Evolutionary conservation across 2,113 vertebrate species (phyloP).

Genomic region (Poicephalus gulielmi): DNA sequence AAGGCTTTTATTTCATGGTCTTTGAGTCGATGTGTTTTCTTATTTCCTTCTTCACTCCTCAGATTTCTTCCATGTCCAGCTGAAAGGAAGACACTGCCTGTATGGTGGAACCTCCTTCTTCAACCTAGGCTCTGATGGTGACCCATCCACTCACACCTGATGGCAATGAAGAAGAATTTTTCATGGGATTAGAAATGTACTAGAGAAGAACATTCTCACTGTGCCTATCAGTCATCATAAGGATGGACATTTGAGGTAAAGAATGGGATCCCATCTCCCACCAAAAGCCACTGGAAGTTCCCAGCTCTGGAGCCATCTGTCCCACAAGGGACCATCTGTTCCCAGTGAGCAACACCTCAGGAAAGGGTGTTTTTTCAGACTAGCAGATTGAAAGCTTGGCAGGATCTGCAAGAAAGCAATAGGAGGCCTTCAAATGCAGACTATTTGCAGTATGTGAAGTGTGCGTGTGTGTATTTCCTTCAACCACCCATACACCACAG

Average conservation of each 20-base stretch:
- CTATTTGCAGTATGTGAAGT: constrained; percentile 41
- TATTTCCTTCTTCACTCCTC: neutral
- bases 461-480: constrained; percentile 18
- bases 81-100: neutral
- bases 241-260: neutral
- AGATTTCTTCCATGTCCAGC: neutral
- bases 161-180: neutral
- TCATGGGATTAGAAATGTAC: neutral
- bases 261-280: neutral
- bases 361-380: constrained; percentile 36
- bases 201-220: neutral
- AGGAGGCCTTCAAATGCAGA: constrained; percentile 41
- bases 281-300: constrained; percentile 30
- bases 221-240: neutral
- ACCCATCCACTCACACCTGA: neutral
- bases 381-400: constrained; percentile 53
- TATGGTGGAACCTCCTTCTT: neutral
- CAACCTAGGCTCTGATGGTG: rapidly evolving
- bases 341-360: neutral
- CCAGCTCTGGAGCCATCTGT: constrained; percentile 15
- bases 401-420: constrained; percentile 40
- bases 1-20: neutral
- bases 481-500: constrained; percentile 10
- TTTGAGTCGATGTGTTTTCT: neutral
- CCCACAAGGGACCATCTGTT: constrained; percentile 46